Conservation (phyloP, 2,113 vertebrate genomes). For the Anarhynchus alexandrinus region DNA sequence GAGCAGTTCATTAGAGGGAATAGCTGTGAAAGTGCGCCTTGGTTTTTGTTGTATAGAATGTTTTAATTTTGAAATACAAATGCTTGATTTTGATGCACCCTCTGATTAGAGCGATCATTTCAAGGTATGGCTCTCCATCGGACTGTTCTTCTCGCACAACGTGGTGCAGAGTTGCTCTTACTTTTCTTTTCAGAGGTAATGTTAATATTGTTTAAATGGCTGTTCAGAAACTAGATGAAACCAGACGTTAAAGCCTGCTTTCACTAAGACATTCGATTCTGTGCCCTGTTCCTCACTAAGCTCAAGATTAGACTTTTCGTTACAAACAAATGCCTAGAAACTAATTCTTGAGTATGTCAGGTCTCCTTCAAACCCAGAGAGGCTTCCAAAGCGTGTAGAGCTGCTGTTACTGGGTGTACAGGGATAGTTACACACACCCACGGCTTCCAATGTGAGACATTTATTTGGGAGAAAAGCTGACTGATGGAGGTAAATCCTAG, state of each 20-base stretch:
- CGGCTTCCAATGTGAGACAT: accelerated
- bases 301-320: not conserved
- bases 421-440: not conserved
- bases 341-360: not conserved
- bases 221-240: not conserved
- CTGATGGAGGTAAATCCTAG: not conserved
- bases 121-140: not conserved
- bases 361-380: not conserved
- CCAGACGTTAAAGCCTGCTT: not conserved
- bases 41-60: not conserved
- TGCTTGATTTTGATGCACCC: not conserved
- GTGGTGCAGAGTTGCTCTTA: not conserved
- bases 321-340: not conserved
- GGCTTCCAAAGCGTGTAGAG: not conserved
- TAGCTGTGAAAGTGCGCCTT: not conserved
- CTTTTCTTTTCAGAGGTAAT: not conserved
- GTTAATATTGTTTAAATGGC: not conserved
- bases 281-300: not conserved
- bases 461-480: not conserved
- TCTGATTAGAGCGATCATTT: not conserved
- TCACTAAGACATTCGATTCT: not conserved
- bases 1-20: slow-evolving; percentile 20
- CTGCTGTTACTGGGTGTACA: not conserved
- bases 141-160: not conserved
- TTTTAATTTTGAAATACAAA: slow-evolving; percentile 12